phyloP scores from a whole-genome alignment of 2,797 vertebrate genomes.

The Selene dorsalis region DNA sequence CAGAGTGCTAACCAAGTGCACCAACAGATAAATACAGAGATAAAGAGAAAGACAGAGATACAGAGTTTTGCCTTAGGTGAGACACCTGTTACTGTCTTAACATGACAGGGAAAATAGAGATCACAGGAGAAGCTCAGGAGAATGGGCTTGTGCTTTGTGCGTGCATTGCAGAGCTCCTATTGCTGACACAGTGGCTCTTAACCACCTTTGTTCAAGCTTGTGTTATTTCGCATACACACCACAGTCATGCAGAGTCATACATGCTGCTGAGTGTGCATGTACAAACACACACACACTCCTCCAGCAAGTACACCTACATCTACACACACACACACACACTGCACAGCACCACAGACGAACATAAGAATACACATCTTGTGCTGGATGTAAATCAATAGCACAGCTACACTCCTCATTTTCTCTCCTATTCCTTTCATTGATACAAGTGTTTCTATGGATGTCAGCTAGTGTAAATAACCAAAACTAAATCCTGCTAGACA shows the following conservation, averaged over 20 bases:
- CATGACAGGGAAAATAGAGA: conserved; percentile 73
- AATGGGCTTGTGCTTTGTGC: conserved; percentile 69
- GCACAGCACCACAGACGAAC: conserved; percentile 37
- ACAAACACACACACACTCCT: conserved; percentile 18
- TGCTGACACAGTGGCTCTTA: conserved; percentile 61
- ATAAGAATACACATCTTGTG: conserved; percentile 46
- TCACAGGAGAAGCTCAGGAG: conserved; percentile 74
- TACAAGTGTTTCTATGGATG: conserved; percentile 59
- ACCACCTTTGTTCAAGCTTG: conserved; percentile 21
- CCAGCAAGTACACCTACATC: not conserved
- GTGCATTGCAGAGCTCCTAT: conserved; percentile 49
- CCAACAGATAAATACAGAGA: conserved; percentile 66
- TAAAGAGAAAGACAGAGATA: conserved; percentile 66
- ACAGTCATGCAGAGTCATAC: conserved; percentile 40
- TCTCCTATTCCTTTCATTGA: conserved; percentile 38
- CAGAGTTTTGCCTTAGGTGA: conserved; percentile 76
- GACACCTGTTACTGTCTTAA: conserved; percentile 78
- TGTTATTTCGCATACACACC: conserved; percentile 37
- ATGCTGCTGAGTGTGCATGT: conserved; percentile 13
- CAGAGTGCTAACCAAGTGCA: conserved; percentile 52
- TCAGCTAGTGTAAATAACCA: conserved; percentile 64
- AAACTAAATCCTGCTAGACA: conserved; percentile 42
- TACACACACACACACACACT: not conserved
- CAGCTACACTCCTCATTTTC: conserved; percentile 28
- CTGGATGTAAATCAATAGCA: conserved; percentile 65